Evolutionary conservation across 2,113 vertebrate species (phyloP).

Genomic region (Callospermophilus lateralis): DNA sequence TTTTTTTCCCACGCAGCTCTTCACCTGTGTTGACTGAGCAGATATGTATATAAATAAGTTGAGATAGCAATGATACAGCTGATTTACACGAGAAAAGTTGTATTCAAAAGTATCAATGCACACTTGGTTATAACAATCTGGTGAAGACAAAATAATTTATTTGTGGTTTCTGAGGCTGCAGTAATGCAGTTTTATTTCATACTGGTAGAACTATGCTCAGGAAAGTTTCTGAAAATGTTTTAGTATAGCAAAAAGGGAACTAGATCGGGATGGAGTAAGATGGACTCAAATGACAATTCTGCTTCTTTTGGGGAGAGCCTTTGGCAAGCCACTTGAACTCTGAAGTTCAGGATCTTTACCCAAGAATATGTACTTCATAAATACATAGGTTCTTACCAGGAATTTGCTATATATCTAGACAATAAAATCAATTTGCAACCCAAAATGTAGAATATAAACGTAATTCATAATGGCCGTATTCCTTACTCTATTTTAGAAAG

Average conservation of each 20-base stretch:
- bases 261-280: background rate
- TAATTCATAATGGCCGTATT: background rate
- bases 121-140: background rate
- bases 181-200: background rate
- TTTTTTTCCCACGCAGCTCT: background rate
- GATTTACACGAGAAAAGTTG: background rate
- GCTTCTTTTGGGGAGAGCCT: background rate
- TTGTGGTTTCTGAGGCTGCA: background rate
- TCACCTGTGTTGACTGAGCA: background rate
- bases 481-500: background rate
- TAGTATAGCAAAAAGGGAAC: background rate
- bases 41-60: background rate
- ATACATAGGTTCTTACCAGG: background rate
- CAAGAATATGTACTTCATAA: background rate
- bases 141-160: slow-evolving; percentile 24
- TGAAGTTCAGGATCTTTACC: background rate
- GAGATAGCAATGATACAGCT: background rate
- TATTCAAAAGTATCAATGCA: background rate
- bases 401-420: background rate
- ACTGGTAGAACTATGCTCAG: background rate
- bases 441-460: slow-evolving; percentile 13
- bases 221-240: background rate
- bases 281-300: background rate
- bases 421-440: background rate
- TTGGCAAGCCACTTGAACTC: background rate